phyloP scores from a whole-genome alignment of 2,113 vertebrate species.

The Amblyornis subalaris region DNA sequence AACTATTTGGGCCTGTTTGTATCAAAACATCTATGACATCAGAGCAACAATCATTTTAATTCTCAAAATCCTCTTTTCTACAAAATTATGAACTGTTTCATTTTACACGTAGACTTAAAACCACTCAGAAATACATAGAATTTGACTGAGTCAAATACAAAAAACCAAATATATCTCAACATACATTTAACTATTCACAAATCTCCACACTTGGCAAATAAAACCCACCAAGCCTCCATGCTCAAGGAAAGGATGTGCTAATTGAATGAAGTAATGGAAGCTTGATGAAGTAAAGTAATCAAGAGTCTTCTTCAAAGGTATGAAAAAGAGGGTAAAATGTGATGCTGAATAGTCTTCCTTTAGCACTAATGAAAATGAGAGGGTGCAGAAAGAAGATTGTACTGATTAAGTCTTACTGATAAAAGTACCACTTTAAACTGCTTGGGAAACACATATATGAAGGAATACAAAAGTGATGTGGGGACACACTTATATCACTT shows the following conservation, averaged over 20 bases:
- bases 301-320: not conserved
- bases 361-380: not conserved
- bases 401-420: not conserved
- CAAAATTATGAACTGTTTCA: not conserved
- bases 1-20: not conserved
- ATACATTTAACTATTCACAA: not conserved
- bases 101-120: not conserved
- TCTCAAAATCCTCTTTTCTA: not conserved
- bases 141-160: not conserved
- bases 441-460: accelerated
- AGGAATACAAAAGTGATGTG: not conserved
- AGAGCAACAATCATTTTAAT: not conserved
- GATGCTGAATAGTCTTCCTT: not conserved
- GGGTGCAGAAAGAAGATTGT: not conserved
- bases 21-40: not conserved
- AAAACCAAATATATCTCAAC: not conserved
- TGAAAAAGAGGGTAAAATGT: not conserved
- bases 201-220: not conserved
- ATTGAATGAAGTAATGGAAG: not conserved
- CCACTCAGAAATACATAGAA: not conserved
- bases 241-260: not conserved
- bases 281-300: not conserved
- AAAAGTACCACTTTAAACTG: not conserved
- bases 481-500: not conserved
- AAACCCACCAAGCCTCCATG: not conserved